Base-by-base conservation (phyloP, 53 echinoderm and acorn worm genomes). In the Hippasteria phrygiana region DNA sequence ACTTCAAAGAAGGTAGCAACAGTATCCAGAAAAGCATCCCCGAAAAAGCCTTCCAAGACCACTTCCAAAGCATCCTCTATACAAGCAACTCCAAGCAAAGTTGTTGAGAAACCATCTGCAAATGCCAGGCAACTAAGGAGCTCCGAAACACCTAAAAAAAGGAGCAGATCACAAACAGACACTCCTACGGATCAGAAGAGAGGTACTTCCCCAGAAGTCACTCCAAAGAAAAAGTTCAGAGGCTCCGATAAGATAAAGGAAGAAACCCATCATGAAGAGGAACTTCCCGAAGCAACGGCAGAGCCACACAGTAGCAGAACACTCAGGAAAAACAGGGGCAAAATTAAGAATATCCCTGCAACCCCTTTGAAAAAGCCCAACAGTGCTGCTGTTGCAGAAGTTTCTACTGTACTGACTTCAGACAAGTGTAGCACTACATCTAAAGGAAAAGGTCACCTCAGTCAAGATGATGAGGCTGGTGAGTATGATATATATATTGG, bases 181-280 rank as follows among this genome's bases (percentile, higher is more conserved):
- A 56, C 37, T 37, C 37, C 22, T 10, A 7, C 38, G 29, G 38
- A 24, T 77, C 20, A 11, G 22, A 45, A 55, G 40, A 35, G 55
- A 22, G 53, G 18, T 36, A 16, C 20, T 20, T 55, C 55, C n/a
- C 20, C 48, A 17, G 38, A 77, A 8, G 20, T 20, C 59, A 55
- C 66, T n/a, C 65, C 81, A 29, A 81, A 40, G 47, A 81, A 81
- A 43, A 64, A 62, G 46, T 24, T 43, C 14, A 81, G 63, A 46
- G 32, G 22, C 33, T 65, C 81, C 5, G 45, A 28, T 0, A 46
- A 65, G 64, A 46, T 18, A 6, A 39, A 81, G 43, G 22, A 22
- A 1, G 55, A 24, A 39, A 18, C 20, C 20, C 48, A 12, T 10
- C n/a, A 17, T 4, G 26, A 41, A 27, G 36, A 56, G 18, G 39